Percentiles rank a stretch among this genome's conserved stretches.
Evolutionary conservation across 1,140 invertebrate species (phyloP).

Genomic region (Phortica variegata): DNA sequence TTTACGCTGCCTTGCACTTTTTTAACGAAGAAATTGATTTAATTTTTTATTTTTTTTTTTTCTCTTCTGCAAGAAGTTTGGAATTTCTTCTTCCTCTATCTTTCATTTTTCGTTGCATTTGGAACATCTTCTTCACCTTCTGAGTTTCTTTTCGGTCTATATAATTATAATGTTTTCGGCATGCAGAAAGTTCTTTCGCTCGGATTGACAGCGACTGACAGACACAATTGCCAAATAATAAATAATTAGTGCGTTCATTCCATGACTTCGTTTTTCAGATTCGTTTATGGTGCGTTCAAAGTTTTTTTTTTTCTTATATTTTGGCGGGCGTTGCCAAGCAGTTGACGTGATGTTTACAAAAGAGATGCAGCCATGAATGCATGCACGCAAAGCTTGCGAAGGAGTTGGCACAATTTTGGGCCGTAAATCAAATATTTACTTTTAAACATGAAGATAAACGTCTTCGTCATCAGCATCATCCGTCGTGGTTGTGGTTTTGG

Average conservation of each 20-base stretch:
- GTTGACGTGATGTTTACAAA: conserved; percentile 26
- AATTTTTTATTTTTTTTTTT: too few relatives aligned
- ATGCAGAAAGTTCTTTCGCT: conserved; percentile 35
- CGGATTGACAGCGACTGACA: conserved; percentile 46
- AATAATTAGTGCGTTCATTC: conserved; percentile 37
- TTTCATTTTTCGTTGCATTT: too few relatives aligned
- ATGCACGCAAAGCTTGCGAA: too few relatives aligned
- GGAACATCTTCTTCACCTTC: too few relatives aligned
- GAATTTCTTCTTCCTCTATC: too few relatives aligned
- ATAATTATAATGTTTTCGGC: conserved; percentile 22
- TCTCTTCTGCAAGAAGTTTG: too few relatives aligned
- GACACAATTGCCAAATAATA: conserved; percentile 55
- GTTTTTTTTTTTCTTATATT: too few relatives aligned
- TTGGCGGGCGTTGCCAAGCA: conserved; percentile 26
- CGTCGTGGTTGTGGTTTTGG: too few relatives aligned
- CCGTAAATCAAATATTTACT: conserved; percentile 47
- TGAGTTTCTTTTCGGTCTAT: not conserved
- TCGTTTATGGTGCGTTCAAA: conserved; percentile 18
- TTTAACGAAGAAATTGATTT: conserved; percentile 10
- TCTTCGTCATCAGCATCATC: too few relatives aligned
- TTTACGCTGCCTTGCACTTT: conserved; percentile 31
- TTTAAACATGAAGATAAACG: too few relatives aligned
- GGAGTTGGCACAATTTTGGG: conserved; percentile 41
- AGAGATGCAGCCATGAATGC: too few relatives aligned
- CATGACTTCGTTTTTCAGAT: not conserved